Conservation (phyloP, 2,113 vertebrate species). For the Montifringilla adamsi region DNA sequence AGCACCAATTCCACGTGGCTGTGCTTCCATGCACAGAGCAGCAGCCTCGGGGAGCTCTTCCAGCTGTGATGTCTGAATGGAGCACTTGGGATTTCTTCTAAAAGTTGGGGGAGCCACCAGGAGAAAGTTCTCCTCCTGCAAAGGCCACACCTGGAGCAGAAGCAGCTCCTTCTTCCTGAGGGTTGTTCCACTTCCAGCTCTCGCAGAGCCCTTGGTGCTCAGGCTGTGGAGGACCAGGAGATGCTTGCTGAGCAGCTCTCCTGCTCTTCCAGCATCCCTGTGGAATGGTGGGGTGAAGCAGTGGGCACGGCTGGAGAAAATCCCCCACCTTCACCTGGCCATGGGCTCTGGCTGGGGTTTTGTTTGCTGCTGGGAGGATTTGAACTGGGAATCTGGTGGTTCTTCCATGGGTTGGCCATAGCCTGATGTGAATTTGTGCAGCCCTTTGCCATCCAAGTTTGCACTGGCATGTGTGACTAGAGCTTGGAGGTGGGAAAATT, state of each 20-base stretch:
- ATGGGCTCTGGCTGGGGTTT: background rate
- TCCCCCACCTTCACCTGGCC: background rate
- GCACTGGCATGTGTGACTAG: fast-evolving
- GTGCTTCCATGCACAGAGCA: background rate
- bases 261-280: background rate
- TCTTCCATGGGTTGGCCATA: background rate
- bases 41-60: background rate
- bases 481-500: background rate
- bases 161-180: background rate
- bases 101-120: background rate
- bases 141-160: background rate
- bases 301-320: background rate
- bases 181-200: background rate
- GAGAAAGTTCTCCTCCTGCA: background rate
- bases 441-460: background rate
- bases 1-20: fast-evolving
- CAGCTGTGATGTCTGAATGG: background rate
- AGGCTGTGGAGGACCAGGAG: background rate
- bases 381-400: background rate
- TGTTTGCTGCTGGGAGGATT: background rate
- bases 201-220: background rate
- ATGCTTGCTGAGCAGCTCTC: no score
- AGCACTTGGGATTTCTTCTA: background rate
- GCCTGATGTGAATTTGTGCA: background rate
- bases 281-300: background rate